A percentile compares a stretch with the other conserved stretches of the same genome.
Conservation (phyloP, 2,113 vertebrate genomes). For the Acrocephalus arundinaceus region DNA sequence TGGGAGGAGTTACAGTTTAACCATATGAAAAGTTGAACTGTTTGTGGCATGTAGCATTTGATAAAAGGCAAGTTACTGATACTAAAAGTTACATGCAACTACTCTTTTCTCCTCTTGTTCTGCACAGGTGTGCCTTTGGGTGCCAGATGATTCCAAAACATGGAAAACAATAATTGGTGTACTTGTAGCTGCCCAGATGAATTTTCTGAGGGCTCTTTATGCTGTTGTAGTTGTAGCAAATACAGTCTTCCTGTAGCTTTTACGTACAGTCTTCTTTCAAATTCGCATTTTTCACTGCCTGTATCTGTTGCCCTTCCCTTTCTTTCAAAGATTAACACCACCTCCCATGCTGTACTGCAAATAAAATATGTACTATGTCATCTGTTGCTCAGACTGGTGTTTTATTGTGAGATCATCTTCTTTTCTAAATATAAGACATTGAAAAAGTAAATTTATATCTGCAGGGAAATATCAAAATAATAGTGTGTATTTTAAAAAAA, state of each 20-base stretch:
- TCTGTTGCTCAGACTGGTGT: background rate
- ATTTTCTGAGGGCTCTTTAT: background rate
- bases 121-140: background rate
- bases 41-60: accelerated
- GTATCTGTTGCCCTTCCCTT: background rate
- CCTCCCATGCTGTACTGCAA: background rate
- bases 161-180: background rate
- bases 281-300: background rate
- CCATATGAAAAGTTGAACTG: background rate
- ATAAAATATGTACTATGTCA: background rate
- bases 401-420: background rate
- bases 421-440: background rate
- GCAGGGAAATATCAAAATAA: background rate
- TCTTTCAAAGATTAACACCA: background rate
- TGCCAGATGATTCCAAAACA: background rate
- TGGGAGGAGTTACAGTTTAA: background rate
- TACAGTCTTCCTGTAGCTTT: background rate
- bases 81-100: background rate
- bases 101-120: background rate
- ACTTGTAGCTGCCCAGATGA: background rate
- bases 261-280: background rate
- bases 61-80: background rate
- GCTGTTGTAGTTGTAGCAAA: background rate
- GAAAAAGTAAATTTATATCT: background rate
- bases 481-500: background rate